Evolutionary conservation across 2,113 vertebrate genomes (phyloP).

Genomic region (Pelecanoides urinatrix): DNA sequence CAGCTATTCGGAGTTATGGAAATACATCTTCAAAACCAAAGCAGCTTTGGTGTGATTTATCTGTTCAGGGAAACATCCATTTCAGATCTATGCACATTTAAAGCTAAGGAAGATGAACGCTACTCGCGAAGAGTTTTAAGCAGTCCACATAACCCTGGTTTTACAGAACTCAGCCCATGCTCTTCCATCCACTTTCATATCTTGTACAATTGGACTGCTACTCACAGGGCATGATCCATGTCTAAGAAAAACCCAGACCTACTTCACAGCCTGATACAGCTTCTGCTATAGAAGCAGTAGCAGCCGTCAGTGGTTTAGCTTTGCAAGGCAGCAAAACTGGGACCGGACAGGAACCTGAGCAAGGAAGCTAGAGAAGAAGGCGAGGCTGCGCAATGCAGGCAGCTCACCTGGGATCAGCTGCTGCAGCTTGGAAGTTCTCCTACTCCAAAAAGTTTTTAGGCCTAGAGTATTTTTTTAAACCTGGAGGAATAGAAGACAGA

Average conservation of each 20-base stretch:
- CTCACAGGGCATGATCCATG: fast-evolving
- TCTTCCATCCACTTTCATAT: background rate
- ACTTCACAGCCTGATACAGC: background rate
- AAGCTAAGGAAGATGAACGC: background rate
- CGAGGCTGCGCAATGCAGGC: fast-evolving
- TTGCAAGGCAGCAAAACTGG: background rate
- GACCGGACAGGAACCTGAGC: background rate
- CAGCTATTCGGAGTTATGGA: background rate
- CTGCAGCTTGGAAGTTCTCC: background rate
- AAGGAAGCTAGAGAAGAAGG: background rate
- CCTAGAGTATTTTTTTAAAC: background rate
- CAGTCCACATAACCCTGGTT: background rate
- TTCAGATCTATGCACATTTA: background rate
- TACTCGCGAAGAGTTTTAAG: background rate
- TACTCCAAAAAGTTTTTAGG: background rate
- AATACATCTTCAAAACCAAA: background rate
- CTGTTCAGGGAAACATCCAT: background rate
- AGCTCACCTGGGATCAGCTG: background rate
- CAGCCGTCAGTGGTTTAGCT: background rate
- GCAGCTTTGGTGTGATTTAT: background rate
- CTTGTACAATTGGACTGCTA: background rate
- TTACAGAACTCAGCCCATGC: background rate
- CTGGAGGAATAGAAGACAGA: background rate
- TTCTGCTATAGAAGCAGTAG: background rate
- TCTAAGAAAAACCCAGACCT: background rate